These are phyloP conservation scores for Papilio polyxenes DNA, from an alignment of 1,140 invertebrate species.

Conservation along the genomic window DNA sequence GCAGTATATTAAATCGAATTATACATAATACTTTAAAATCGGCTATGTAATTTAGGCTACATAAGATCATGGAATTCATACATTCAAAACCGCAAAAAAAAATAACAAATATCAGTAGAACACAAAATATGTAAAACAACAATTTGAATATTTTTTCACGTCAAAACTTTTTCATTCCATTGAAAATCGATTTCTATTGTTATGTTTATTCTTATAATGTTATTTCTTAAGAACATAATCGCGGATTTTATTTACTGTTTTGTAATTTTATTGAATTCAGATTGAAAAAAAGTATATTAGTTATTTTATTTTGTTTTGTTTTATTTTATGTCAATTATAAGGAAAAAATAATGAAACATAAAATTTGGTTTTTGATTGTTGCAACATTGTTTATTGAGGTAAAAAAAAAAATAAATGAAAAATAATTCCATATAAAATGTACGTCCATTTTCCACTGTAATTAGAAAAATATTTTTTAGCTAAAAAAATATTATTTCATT, in stretches of 20 bases:
- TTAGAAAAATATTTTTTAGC: too few species aligned
- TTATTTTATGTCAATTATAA: neutral
- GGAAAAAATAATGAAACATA: neutral
- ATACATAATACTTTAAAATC: too few species aligned
- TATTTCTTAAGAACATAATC: neutral
- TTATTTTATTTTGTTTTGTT: neutral
- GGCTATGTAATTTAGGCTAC: too few species aligned
- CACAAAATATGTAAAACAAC: neutral
- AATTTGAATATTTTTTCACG: neutral
- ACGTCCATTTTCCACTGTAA: too few species aligned
- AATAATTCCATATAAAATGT: neutral
- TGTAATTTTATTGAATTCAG: neutral
- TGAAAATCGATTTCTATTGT: neutral
- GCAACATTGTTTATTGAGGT: slow-evolving; percentile 15
- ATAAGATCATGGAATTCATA: too few species aligned
- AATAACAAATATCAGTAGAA: neutral
- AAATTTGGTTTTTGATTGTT: slow-evolving; percentile 11
- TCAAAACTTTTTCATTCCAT: neutral
- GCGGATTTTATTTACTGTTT: neutral
- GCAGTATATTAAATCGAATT: neutral
- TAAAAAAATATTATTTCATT: too few species aligned
- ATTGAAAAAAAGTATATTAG: neutral
- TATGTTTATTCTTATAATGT: neutral
- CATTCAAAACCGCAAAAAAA: too few species aligned
- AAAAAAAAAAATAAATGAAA: neutral